These are phyloP conservation scores for Drosophila nigritarsus DNA, from an alignment of 2,888 invertebrate genomes.

Conservation along the genomic window DNA sequence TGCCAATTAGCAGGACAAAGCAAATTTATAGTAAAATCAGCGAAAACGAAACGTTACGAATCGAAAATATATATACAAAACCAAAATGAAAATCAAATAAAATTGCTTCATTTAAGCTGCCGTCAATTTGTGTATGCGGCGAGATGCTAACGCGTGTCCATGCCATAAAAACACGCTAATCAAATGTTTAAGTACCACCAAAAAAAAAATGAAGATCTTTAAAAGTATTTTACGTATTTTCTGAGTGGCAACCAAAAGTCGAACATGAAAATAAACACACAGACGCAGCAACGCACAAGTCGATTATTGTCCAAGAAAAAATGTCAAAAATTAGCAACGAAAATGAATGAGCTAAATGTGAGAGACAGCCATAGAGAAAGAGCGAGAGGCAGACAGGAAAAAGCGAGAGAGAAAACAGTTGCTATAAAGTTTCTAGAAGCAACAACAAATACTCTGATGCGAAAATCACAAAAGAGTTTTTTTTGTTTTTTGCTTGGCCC, in stretches of 20 bases:
- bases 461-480: conserved; percentile 53
- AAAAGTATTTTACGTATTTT: conserved; percentile 55
- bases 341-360: conserved; percentile 68
- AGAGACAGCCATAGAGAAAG: conserved; percentile 11
- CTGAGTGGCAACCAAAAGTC: conserved; percentile 12
- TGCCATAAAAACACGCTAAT: conserved; percentile 67
- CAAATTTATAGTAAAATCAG: conserved; percentile 59
- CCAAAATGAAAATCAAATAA: conserved; percentile 27
- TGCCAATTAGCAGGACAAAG: conserved; percentile 68
- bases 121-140: conserved; percentile 43
- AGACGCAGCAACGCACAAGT: neutral
- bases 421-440: conserved; percentile 34
- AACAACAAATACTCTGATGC: conserved; percentile 37
- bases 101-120: conserved; percentile 40
- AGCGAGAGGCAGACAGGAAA: neutral
- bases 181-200: conserved; percentile 44
- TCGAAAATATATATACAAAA: conserved; percentile 20
- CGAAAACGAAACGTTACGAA: conserved; percentile 27
- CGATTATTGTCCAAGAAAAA: conserved; percentile 39
- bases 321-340: conserved; percentile 78
- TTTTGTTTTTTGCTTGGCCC: neutral
- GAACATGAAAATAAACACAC: conserved; percentile 27
- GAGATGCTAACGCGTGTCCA: conserved; percentile 66
- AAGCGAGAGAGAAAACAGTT: conserved; percentile 34
- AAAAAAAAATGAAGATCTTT: conserved; percentile 8